Evolutionary conservation across 2,888 invertebrate genomes (phyloP), one percentile per base, ranked within the genome.

Genomic region (Spicauda simplicius): DNA sequence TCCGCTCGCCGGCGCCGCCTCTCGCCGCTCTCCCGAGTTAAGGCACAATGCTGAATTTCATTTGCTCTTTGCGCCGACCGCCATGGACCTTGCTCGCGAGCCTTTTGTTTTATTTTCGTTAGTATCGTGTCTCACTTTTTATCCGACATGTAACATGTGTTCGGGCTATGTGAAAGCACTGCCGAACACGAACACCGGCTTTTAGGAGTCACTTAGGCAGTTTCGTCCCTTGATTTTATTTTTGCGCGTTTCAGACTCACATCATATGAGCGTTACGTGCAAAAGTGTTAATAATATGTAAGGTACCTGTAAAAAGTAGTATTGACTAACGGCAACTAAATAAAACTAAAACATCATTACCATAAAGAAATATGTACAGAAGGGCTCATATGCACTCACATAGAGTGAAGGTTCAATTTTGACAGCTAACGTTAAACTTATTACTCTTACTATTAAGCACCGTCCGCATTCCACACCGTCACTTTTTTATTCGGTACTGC

Each of bases 31-130:
- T 89, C 89, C 66, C 55, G 55, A 55, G 11, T 81, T 82, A 78
- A 76, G 80, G 80, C 84, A 87, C 87, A 88, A 87, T 89, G 87
- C 91, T 91, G 87, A 92, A 91, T 89, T 91, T 90, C 88, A 90
- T 91, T 90, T 87, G 85, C 84, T 86, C 86, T 87, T 84, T 83
- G 85, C 86, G 75, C 75, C 78, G 77, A 78, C 73, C 80, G 79
- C 80, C 79, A 68, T 74, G 74, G 80, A 78, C 81, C 80, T 81
- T 79, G 78, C 73, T 75, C 78, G 72, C 73, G 70, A 74, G 71
- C 71, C 73, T 75, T 75, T 78, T 79, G 74, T 76, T 76, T 77
- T 76, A 73, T 76, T 75, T 73, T 72, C 54, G 72, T 68, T 67
- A 16, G 53, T 58, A 68, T 62, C 62, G 57, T 68, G 67, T 67